Evolutionary conservation across 1,140 invertebrate genomes (phyloP).

Genomic region (Acromyrmex echinatior): DNA sequence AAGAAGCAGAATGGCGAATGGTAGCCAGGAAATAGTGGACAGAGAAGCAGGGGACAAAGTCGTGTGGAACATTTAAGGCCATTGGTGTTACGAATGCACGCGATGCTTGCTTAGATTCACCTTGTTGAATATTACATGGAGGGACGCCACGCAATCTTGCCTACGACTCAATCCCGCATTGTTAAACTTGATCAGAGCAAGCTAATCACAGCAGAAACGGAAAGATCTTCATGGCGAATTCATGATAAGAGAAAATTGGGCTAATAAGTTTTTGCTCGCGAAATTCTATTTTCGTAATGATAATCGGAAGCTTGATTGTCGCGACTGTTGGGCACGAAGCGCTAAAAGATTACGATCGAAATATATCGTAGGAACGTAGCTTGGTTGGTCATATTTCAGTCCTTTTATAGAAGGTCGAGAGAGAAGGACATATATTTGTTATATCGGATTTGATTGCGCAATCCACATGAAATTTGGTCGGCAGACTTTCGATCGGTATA

Average conservation of each 20-base stretch:
- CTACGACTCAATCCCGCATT: constrained; percentile 28
- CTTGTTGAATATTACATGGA: constrained; percentile 77
- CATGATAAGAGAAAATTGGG: background rate
- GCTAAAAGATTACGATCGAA: constrained; percentile 28
- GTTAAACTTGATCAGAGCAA: constrained; percentile 43
- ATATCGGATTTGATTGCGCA: constrained; percentile 40
- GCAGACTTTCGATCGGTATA: constrained; percentile 49
- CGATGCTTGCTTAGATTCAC: constrained; percentile 69
- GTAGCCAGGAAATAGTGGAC: constrained; percentile 49
- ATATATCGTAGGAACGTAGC: background rate
- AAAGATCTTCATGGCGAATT: background rate
- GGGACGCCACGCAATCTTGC: constrained; percentile 47
- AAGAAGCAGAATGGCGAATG: constrained; percentile 69
- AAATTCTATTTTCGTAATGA: constrained; percentile 33
- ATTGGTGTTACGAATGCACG: constrained; percentile 56
- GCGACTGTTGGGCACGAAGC: background rate
- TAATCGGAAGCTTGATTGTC: background rate
- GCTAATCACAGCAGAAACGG: constrained; percentile 35
- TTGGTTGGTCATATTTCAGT: background rate
- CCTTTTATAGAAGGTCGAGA: constrained; percentile 9
- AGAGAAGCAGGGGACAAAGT: background rate
- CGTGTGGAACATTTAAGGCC: constrained; percentile 36
- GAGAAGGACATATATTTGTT: constrained; percentile 12
- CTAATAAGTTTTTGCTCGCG: background rate
- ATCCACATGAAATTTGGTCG: constrained; percentile 42